Evolutionary conservation across 1,140 invertebrate species (phyloP), one percentile per base, ranked within the genome.

Genomic region (Onthophagus taurus): DNA sequence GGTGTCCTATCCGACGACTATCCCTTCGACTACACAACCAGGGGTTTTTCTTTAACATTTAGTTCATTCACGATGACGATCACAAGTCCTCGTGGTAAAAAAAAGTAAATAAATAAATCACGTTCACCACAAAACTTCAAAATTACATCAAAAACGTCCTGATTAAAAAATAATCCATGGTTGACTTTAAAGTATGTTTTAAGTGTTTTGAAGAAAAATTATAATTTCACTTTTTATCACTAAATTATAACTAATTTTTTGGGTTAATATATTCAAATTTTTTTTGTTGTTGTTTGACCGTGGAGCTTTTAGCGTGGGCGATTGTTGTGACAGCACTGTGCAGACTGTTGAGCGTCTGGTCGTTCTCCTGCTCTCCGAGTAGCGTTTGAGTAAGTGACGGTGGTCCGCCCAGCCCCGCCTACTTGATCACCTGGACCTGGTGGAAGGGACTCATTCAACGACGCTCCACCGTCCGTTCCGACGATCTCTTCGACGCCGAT

Each of bases 361-460:
- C 23, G 42, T 31, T 36, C 38, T 18, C 44, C 50, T 38, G 41
- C 49, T 48, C 52, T 33, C 41, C 52, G 53, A 48, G 47, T 55
- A 53, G 58, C 55, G 54, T 54, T 59, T 61, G 56, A 61, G 57
- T 61, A 59, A 61, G 54, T 57, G 57, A 57, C 39, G 53, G 50
- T 49, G 54, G 49, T 52, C 51, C 20, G 43, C 42, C 49, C 54
- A 49, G 56, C 47, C 52, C 48, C 59, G 59, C 59, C 59, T 52
- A n/a, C 45, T 49, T 48, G 44, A 52, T 58, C 58, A 63, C 59
- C 60, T 60, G 61, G 50, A n/a, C 23, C 6, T 7, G n/a, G n/a
- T 6, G 23, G 23, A 26, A 26, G 23, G 23, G 23, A 26, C 23
- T 26, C 23, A 26, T 26, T 26, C 23, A 26, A 6, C 23, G 23